Evolutionary conservation across 2,888 invertebrate species (phyloP), one percentile per base, ranked within the genome.

Genomic region (Hymenopus coronatus): DNA sequence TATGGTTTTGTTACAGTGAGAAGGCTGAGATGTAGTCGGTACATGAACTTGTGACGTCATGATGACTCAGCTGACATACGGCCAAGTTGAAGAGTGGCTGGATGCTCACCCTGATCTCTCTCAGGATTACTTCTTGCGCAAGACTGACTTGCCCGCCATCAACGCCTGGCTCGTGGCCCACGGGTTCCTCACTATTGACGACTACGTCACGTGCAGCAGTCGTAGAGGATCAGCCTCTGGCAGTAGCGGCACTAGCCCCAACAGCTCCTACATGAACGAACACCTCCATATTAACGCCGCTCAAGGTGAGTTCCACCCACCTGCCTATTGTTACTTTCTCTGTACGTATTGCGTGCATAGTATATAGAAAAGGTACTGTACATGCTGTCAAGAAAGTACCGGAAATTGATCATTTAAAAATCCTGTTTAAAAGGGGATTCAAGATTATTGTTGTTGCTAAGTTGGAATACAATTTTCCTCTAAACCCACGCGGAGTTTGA

Each of bases 121-220:
- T 90, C 92, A 93, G 89, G 94, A 94, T 90, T 94, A 94, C 91
- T 94, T 94, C 91, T 91, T 94, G 82, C 92, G 93, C 90, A 94
- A 94, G 91, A 93, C 94, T n/a, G 94, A 94, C 90, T 90, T 93
- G 3, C 91, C 90, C 2, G 91, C 93, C 28, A 92, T 94, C 88
- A 94, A 94, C 92, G 93, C 93, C 89, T 94, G 94, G 94, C 91
- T 94, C 28, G 92, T 93, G 28, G 91, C 92, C 2, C 93, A 94
- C 90, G 94, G 94, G 4, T 94, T 93, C 90, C 92, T 93, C 28
- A 92, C 93, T 28, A 92, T 93, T 83, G 92, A 93, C 89, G 93
- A 93, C 86, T 92, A 92, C 89, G 92, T 92, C 30, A 88, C 88
- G 82, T 90, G 88, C 84, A 70, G 87, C 33, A 90, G 88, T 28